Conservation (phyloP, 2,888 invertebrate species). For the Heliconius charithonia region DNA sequence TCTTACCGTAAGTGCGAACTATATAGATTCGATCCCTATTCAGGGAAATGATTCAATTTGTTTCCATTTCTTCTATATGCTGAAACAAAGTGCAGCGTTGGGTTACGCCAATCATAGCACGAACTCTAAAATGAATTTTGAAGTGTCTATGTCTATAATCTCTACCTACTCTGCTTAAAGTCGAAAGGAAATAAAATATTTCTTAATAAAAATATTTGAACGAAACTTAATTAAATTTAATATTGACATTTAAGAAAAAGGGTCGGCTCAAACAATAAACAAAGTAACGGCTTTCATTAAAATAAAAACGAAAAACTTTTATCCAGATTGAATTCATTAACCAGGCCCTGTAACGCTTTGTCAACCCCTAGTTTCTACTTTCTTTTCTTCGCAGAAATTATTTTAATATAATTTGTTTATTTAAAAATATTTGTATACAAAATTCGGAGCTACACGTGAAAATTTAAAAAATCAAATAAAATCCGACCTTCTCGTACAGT, state of each 20-base stretch:
- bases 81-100: too few species aligned
- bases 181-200: neutral
- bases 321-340: slow-evolving; percentile 19
- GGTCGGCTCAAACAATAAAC: slow-evolving; percentile 11
- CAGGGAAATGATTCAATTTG: too few species aligned
- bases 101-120: too few species aligned
- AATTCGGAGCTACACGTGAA: neutral
- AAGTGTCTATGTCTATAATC: too few species aligned
- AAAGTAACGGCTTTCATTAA: slow-evolving; percentile 9
- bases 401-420: neutral
- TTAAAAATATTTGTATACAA: neutral
- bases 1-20: too few species aligned
- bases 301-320: slow-evolving; percentile 10
- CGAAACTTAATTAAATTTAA: neutral
- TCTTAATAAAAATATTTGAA: neutral
- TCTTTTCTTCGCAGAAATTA: neutral
- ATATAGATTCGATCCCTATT: too few species aligned
- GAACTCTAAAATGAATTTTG: too few species aligned
- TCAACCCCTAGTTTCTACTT: neutral
- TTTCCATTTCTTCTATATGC: too few species aligned
- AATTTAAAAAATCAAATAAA: neutral
- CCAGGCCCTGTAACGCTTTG: slow-evolving; percentile 3
- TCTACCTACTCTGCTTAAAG: neutral
- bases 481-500: too few species aligned
- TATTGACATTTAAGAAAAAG: slow-evolving; percentile 17